Evolutionary conservation across 2,888 invertebrate species (phyloP).

Genomic region (Apamea monoglypha): DNA sequence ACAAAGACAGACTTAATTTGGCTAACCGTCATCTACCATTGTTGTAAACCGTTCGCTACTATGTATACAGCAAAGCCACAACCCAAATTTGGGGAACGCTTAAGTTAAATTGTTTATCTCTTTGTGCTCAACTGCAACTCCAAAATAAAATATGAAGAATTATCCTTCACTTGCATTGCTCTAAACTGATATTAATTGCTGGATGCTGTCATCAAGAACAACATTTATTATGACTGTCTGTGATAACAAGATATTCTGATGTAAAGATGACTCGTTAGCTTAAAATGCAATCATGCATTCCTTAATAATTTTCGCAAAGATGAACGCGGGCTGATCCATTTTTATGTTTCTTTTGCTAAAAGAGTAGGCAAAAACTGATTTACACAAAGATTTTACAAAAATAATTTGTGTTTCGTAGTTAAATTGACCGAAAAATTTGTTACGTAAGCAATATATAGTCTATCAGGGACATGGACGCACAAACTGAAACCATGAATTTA

Average conservation of each 20-base stretch:
- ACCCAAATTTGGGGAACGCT: neutral
- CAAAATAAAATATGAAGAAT: conserved; percentile 18
- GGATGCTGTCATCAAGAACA: conserved; percentile 25
- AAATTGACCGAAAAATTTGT: neutral
- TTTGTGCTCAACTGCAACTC: too few species aligned
- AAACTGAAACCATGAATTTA: neutral
- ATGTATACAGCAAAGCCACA: neutral
- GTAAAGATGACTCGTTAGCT: neutral
- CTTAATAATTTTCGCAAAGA: neutral
- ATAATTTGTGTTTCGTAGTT: neutral
- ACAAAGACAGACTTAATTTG: too few species aligned
- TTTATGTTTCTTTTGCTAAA: neutral
- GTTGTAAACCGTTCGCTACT: neutral
- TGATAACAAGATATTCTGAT: neutral
- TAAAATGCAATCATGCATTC: conserved; percentile 13
- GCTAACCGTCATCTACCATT: too few species aligned
- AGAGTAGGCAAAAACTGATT: neutral
- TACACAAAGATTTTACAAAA: too few species aligned
- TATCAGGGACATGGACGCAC: neutral
- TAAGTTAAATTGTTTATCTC: neutral
- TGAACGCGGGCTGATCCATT: neutral
- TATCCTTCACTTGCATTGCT: conserved; percentile 21
- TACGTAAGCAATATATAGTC: neutral
- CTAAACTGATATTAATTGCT: conserved; percentile 38
- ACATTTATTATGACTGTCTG: neutral